phyloP scores from a whole-genome alignment of 2,797 vertebrate genomes.

The Schizopygopsis malacanthus region DNA sequence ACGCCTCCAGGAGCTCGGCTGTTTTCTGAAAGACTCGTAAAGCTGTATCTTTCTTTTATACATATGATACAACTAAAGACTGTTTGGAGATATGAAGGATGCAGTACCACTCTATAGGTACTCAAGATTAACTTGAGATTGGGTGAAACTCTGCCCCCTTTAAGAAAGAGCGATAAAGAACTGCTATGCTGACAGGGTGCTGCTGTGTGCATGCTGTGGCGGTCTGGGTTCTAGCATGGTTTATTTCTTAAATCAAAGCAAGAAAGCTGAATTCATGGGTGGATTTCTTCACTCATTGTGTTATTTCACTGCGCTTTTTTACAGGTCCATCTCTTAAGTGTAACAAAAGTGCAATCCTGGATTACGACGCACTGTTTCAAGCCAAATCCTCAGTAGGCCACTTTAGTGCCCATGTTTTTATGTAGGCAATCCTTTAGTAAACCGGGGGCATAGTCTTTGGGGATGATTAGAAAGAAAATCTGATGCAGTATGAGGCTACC shows the following conservation, averaged over 20 bases:
- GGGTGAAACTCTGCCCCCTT: too few relatives aligned
- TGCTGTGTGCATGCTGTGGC: not conserved
- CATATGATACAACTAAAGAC: too few relatives aligned
- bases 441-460: not conserved
- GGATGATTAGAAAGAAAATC: not conserved
- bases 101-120: too few relatives aligned
- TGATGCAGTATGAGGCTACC: not conserved
- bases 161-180: too few relatives aligned
- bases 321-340: not conserved
- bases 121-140: too few relatives aligned
- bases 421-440: not conserved
- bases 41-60: too few relatives aligned
- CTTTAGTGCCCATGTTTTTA: not conserved
- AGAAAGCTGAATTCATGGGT: not conserved
- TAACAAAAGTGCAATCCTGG: not conserved
- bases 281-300: not conserved
- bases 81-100: too few relatives aligned
- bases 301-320: not conserved
- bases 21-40: too few relatives aligned
- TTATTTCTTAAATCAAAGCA: not conserved
- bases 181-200: not conserved
- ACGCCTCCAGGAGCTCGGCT: too few relatives aligned
- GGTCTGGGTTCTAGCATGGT: not conserved
- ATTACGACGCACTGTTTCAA: not conserved
- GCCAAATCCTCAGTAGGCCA: not conserved